Base-by-base conservation (phyloP, 2,113 vertebrate genomes). In the Trinectes maculatus region DNA sequence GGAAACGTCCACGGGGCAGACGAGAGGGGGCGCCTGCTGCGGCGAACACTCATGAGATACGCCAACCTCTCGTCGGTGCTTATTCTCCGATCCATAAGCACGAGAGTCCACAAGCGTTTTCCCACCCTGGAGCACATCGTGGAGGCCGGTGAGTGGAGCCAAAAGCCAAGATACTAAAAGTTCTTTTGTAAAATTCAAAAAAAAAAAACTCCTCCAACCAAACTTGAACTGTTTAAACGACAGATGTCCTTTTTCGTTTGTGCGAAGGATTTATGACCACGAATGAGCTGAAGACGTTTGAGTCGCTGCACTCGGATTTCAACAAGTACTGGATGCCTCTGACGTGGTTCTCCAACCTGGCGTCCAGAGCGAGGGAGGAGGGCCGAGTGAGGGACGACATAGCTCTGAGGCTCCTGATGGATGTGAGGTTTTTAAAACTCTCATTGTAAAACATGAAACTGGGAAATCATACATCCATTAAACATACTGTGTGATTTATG, bases 261-360 rank as follows among this genome's bases (percentile, higher is more conserved):
- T 57, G 13, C 36, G 3, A 86, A 96, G 95, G 96, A 29, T 97
- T 96, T 56, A 96, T 95, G 94, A 96, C 92, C 0, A 69, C 86
- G 40, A 89, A 92, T 0, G 94, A 96, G 82, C 86, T 81, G 54
- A 92, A 92, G 52, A 93, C 91, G 26, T 93, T 93, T 0, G 93
- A 97, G 69, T 93, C 92, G 18, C 90, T 96, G 28, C 89, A 94
- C 78, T 97, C 94, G 0, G 94, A 96, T 74, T 97, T 95, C 80
- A 96, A 97, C 89, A 97, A 97, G 74, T 98, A 96, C 90, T 96
- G 95, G 95, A 93, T 98, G 68, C 96, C 95, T 7, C 87, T 95
- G 1, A 91, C 95, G 1, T 97, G 96, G 95, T 96, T 96, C 76
- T 92, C 94, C 6, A 97, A 96, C 74, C 89, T 96, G 87, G 95